Conservation (phyloP, 2,797 vertebrate genomes). For the Gymnoscopelus braueri region DNA sequence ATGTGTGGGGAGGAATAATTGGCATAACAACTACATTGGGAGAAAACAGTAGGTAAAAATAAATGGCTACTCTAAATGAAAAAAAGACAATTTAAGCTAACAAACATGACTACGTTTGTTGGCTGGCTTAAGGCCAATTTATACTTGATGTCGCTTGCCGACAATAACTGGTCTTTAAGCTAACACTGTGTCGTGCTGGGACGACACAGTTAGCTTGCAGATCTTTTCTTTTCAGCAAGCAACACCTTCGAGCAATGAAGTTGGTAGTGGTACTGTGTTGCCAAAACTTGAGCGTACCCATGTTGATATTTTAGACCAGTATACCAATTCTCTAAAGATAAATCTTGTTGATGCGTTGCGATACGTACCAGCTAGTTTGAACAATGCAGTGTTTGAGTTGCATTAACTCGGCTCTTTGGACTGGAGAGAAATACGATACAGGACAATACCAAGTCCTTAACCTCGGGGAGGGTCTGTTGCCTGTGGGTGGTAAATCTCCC, state of each 20-base stretch:
- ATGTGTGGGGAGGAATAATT: too few relatives aligned
- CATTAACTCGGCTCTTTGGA: slow-evolving; percentile 47
- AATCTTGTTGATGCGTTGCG: too few relatives aligned
- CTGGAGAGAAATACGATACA: slow-evolving; percentile 66
- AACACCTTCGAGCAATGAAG: slow-evolving; percentile 1
- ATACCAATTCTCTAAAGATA: too few relatives aligned
- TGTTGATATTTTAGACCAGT: not conserved
- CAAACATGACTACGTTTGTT: not conserved
- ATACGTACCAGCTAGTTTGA: slow-evolving; percentile 28
- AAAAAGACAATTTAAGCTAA: too few relatives aligned
- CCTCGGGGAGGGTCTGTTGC: slow-evolving; percentile 66
- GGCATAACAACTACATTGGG: too few relatives aligned
- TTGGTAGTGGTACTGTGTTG: not conserved
- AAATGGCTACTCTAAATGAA: too few relatives aligned
- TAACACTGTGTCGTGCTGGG: too few relatives aligned
- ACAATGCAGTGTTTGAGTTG: slow-evolving; percentile 38
- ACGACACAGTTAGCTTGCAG: too few relatives aligned
- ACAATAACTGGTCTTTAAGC: too few relatives aligned
- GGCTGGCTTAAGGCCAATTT: slow-evolving; percentile 24
- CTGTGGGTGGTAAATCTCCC: slow-evolving; percentile 78
- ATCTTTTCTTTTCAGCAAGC: too few relatives aligned
- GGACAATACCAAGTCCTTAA: slow-evolving; percentile 64
- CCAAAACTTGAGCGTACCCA: not conserved
- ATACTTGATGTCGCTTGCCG: too few relatives aligned
- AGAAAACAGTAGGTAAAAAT: too few relatives aligned